Evolutionary conservation across 92 coral and sea anemone genomes (phyloP).

Genomic region (Pocillopora grandis): DNA sequence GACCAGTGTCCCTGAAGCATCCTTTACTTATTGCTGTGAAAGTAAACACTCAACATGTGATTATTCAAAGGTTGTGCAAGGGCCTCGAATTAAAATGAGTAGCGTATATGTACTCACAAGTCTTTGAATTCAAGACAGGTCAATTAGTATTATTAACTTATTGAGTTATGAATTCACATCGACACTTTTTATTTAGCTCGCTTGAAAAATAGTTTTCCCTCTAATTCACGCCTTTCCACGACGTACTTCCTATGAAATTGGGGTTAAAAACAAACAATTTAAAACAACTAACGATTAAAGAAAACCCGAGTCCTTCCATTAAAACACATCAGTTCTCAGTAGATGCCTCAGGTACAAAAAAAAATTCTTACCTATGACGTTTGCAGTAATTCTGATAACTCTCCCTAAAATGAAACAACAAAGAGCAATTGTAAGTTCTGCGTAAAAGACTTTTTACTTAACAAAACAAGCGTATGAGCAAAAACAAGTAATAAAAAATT

Average conservation of each 20-base stretch:
- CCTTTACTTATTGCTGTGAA: constrained; percentile 19
- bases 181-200: too few relatives aligned
- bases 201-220: too few relatives aligned
- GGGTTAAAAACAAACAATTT: too few relatives aligned
- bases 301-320: too few relatives aligned
- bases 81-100: neutral
- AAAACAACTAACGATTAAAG: too few relatives aligned
- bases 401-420: constrained; percentile 7
- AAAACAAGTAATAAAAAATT: neutral
- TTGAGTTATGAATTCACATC: too few relatives aligned
- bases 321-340: neutral
- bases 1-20: constrained; percentile 32
- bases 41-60: neutral
- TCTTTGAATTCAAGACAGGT: too few relatives aligned
- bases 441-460: neutral
- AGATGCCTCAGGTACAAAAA: neutral
- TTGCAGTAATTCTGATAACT: constrained; percentile 18
- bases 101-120: neutral
- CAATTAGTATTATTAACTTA: too few relatives aligned
- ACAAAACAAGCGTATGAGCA: neutral
- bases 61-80: too few relatives aligned
- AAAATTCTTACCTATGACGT: constrained; percentile 13
- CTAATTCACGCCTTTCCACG: too few relatives aligned
- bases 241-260: too few relatives aligned
- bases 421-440: neutral